Conservation (phyloP, 2,797 vertebrate genomes). For the Takifugu rubripes region DNA sequence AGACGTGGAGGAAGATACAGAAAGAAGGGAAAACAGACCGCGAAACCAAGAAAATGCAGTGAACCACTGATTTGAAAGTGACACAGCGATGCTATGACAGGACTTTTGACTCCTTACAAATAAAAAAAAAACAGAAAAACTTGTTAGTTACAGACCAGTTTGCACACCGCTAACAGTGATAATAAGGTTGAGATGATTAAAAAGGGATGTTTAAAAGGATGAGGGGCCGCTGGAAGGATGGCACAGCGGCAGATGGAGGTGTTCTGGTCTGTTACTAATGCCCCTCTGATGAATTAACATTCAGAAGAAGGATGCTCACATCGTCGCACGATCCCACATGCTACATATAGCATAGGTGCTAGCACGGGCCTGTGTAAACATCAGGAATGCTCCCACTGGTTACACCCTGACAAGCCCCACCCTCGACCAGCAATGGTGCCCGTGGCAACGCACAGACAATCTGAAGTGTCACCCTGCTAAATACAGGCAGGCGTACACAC, state of each 20-base stretch:
- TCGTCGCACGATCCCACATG: slow-evolving; percentile 11
- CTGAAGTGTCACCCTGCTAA: slow-evolving; percentile 63
- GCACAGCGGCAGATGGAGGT: slow-evolving; percentile 57
- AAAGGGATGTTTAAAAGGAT: slow-evolving; percentile 35
- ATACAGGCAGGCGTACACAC: slow-evolving; percentile 19
- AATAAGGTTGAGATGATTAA: slow-evolving; percentile 37
- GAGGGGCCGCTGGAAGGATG: slow-evolving; percentile 47
- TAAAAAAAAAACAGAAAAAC: no score
- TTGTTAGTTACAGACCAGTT: no score
- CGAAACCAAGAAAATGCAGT: slow-evolving; percentile 7
- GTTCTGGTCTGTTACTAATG: slow-evolving; percentile 70
- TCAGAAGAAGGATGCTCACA: slow-evolving; percentile 38
- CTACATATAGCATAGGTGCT: slow-evolving; percentile 34
- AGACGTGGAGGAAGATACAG: slow-evolving; percentile 7
- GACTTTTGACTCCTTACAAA: no score
- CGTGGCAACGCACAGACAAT: slow-evolving; percentile 47
- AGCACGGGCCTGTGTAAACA: slow-evolving; percentile 51
- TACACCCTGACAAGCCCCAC: slow-evolving; percentile 32
- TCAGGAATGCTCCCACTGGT: slow-evolving; percentile 35
- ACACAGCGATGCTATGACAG: slow-evolving; percentile 5
- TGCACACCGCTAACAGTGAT: not conserved
- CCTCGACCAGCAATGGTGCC: slow-evolving; percentile 27
- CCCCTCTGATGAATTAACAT: slow-evolving; percentile 63
- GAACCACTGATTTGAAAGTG: slow-evolving; percentile 17
- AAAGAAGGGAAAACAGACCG: slow-evolving; percentile 1